Conservation (phyloP, 1,140 invertebrate species). For the Caenorhabditis tropicalis region DNA sequence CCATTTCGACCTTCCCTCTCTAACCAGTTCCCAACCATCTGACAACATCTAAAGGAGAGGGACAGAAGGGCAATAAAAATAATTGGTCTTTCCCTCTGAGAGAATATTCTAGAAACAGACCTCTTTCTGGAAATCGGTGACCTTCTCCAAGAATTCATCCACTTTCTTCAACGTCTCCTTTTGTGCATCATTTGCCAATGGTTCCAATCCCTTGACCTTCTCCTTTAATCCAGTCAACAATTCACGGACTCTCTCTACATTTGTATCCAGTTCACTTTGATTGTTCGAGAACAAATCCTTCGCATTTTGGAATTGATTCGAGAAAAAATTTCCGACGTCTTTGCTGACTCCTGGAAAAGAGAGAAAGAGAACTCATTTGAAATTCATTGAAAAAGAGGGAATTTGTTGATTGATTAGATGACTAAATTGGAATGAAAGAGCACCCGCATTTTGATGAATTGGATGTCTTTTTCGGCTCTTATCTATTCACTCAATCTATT, state of each 20-base stretch:
- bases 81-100: neutral
- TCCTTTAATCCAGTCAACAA: conserved; percentile 56
- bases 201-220: conserved; percentile 51
- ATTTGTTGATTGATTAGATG: conserved; percentile 27
- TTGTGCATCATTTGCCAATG: conserved; percentile 57
- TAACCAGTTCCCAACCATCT: neutral
- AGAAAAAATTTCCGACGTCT: conserved; percentile 60
- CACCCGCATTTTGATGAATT: neutral
- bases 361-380: neutral
- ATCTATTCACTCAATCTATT: conserved; percentile 34
- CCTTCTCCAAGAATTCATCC: conserved; percentile 49
- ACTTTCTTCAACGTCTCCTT: conserved; percentile 57
- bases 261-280: conserved; percentile 51
- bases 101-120: conserved; percentile 9
- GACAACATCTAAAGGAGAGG: neutral
- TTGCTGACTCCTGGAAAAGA: conserved; percentile 7
- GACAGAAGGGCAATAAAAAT: too few relatives aligned
- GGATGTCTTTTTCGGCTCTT: neutral
- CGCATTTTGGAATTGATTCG: conserved; percentile 50
- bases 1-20: too few relatives aligned
- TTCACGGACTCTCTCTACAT: conserved; percentile 56
- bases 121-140: conserved; percentile 51
- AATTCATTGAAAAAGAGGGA: neutral
- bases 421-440: conserved; percentile 17
- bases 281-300: conserved; percentile 51